phyloP scores from a whole-genome alignment of 1,140 invertebrate species.

The Rhagoletis zephyria region DNA sequence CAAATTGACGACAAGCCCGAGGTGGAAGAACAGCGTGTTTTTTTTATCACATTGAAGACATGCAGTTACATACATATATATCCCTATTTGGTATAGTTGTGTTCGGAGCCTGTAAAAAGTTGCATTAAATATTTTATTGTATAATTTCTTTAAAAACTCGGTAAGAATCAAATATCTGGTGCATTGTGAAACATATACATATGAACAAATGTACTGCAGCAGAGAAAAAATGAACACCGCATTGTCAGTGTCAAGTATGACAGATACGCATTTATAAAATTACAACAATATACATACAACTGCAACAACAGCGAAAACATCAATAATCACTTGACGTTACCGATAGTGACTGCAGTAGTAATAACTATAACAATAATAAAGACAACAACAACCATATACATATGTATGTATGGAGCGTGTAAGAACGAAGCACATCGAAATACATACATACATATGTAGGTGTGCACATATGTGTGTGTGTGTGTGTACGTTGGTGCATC shows the following conservation, averaged over 20 bases:
- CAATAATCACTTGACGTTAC: slow-evolving; percentile 29
- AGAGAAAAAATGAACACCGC: background rate
- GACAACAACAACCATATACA: background rate
- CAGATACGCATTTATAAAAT: slow-evolving; percentile 13
- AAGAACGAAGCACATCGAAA: background rate
- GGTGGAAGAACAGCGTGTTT: too few species aligned
- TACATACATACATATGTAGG: background rate
- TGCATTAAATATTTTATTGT: too few species aligned
- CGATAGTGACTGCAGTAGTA: slow-evolving; percentile 36
- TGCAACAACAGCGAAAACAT: slow-evolving; percentile 18
- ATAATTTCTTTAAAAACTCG: too few species aligned
- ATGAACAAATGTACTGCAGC: background rate
- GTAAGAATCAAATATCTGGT: too few species aligned
- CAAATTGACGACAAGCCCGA: too few species aligned
- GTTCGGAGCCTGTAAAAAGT: too few species aligned
- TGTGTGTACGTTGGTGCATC: background rate
- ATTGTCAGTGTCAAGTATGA: slow-evolving; percentile 29
- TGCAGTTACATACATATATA: too few species aligned
- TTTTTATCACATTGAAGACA: too few species aligned
- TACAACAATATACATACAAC: background rate
- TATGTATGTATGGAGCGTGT: too few species aligned
- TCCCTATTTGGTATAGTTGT: too few species aligned
- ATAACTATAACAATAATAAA: slow-evolving; percentile 24
- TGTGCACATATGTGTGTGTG: too few species aligned
- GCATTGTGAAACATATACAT: too few species aligned